Base-by-base conservation (phyloP, 2,888 invertebrate genomes). In the Meiosimyza platycephala region DNA sequence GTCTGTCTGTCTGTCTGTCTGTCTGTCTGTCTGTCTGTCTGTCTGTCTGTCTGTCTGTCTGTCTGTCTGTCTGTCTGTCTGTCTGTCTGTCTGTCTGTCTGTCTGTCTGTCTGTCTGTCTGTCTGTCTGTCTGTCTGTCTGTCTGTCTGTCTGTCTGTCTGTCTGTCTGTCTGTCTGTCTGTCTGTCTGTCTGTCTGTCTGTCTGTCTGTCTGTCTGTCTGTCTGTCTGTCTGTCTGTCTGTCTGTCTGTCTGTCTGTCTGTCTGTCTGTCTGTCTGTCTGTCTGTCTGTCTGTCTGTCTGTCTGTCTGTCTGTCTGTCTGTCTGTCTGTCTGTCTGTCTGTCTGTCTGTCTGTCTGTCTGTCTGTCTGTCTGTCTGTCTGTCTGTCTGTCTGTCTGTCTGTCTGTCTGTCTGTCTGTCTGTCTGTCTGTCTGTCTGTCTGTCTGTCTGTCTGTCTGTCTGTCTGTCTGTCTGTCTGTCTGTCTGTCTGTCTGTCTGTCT, bases 1-100 rank as follows among this genome's bases (percentile, higher is more conserved):
- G 57, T 57, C 57, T 57, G 57, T 57, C 57, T 57, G 57, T 57
- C 57, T 57, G 57, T 57, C 57, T 57, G 57, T 57, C 57, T 57
- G 57, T 57, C 57, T 57, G 57, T 57, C 57, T 57, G 57, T 57
- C 57, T 57, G 57, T 57, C 57, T 57, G 57, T 57, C 57, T 57
- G 57, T 57, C 57, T 57, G 57, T 57, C 57, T 57, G 57, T 57
- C 57, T 57, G 57, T 57, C 57, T 57, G 57, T 57, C 57, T 57
- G 57, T 57, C 57, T 57, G 57, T 57, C 57, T 57, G 57, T 57
- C 57, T 57, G 57, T 57, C 57, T 57, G 57, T 57, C 57, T 57
- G 57, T 57, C 57, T 57, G 57, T 57, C 57, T 57, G 57, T 57
- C 57, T 57, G 57, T 57, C 57, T 57, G 57, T 57, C 57, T 57